Evolutionary conservation across 2,888 invertebrate genomes (phyloP).

Genomic region (Chloroclysta siterata): DNA sequence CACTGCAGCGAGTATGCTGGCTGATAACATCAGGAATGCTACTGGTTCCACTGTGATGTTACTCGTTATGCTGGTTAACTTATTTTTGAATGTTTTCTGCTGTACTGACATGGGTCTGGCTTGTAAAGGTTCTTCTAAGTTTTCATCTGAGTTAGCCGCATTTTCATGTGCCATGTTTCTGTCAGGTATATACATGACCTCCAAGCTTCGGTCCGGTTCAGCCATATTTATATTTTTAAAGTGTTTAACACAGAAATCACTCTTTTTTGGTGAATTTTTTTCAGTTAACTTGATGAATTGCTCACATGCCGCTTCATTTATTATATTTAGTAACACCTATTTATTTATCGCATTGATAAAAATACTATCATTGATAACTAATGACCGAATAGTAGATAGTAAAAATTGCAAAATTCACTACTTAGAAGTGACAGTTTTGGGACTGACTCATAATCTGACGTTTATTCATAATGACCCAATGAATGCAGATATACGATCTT

Average conservation of each 20-base stretch:
- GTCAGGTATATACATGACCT: not conserved
- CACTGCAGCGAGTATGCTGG: slow-evolving; percentile 79
- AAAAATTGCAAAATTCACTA: not conserved
- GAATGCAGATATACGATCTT: not conserved
- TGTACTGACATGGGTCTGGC: slow-evolving; percentile 14
- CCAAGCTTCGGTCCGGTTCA: not conserved
- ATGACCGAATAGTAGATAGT: slow-evolving; percentile 3
- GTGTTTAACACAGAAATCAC: not conserved
- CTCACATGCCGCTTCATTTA: slow-evolving; percentile 17
- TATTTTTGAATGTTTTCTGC: slow-evolving; percentile 30
- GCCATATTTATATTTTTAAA: not conserved
- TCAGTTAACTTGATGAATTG: slow-evolving; percentile 3
- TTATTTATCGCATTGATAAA: slow-evolving; percentile 37
- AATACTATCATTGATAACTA: slow-evolving; percentile 31
- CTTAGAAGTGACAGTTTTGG: not conserved
- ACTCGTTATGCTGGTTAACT: slow-evolving; percentile 28
- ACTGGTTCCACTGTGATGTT: slow-evolving; percentile 53
- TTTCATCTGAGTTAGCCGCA: slow-evolving; percentile 23
- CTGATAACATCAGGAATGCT: slow-evolving; percentile 46
- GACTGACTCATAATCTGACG: not conserved
- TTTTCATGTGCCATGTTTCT: slow-evolving; percentile 1
- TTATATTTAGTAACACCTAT: slow-evolving; percentile 20
- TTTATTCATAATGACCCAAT: not conserved
- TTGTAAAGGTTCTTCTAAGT: slow-evolving; percentile 30
- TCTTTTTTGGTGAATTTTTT: slow-evolving; percentile 1